Evolutionary conservation across 2,113 vertebrate genomes (phyloP).

Genomic region (Hyperoodon ampullatus): DNA sequence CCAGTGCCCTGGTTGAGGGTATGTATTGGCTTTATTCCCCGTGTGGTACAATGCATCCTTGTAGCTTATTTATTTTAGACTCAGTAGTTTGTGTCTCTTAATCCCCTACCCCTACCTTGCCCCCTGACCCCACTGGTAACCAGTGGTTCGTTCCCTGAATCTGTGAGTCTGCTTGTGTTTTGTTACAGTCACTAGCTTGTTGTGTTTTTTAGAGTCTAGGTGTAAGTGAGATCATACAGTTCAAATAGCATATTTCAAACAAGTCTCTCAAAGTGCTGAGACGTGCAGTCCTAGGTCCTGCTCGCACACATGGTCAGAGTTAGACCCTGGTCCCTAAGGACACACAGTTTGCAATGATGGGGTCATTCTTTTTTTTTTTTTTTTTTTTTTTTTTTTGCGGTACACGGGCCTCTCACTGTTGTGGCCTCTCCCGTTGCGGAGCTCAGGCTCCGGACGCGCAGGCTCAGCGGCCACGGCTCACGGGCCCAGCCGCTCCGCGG

Average conservation of each 20-base stretch:
- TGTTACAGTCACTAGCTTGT: neutral
- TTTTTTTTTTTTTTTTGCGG: too few species aligned
- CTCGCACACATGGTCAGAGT: neutral
- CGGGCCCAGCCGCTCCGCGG: too few species aligned
- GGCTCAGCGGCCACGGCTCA: too few species aligned
- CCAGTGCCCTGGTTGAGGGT: neutral
- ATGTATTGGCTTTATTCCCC: neutral
- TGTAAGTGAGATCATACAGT: neutral
- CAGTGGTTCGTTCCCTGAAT: too few species aligned
- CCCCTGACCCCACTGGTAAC: neutral
- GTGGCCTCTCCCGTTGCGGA: too few species aligned
- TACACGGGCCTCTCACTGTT: too few species aligned
- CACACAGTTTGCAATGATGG: neutral
- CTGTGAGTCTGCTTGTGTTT: too few species aligned
- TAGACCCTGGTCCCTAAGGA: neutral
- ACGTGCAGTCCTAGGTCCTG: neutral
- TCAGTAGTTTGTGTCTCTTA: neutral
- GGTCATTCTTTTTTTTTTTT: neutral
- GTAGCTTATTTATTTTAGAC: neutral
- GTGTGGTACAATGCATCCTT: rapidly evolving
- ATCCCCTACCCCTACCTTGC: neutral
- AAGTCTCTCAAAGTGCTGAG: neutral
- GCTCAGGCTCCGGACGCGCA: too few species aligned
- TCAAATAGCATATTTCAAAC: neutral
- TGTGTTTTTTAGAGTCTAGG: neutral